These are phyloP conservation scores for Molothrus ater DNA, from an alignment of 2,797 vertebrate species.

Conservation along the genomic window DNA sequence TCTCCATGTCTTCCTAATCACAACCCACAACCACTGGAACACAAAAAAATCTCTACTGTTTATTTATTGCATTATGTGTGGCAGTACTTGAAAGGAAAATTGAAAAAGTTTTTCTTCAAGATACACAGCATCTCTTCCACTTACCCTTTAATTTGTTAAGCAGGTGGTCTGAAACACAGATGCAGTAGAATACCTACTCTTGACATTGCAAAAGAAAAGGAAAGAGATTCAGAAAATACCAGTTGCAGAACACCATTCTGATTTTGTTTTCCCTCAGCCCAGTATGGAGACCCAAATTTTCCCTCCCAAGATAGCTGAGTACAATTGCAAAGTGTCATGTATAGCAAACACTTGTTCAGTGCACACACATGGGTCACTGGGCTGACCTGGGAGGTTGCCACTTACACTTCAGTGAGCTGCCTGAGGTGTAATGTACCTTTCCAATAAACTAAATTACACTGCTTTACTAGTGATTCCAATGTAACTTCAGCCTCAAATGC, in stretches of 20 bases:
- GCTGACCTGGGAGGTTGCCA: neutral
- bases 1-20: neutral
- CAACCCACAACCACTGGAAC: rapidly evolving
- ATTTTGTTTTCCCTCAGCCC: neutral
- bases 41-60: neutral
- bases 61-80: neutral
- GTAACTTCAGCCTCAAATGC: neutral
- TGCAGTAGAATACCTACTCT: neutral
- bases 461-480: neutral
- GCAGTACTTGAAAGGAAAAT: neutral
- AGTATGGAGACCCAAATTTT: neutral
- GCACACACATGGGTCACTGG: neutral
- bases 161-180: neutral
- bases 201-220: neutral
- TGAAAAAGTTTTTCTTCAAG: neutral
- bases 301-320: neutral
- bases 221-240: neutral
- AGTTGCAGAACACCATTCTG: neutral
- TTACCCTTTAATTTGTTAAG: neutral
- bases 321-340: neutral
- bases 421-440: neutral
- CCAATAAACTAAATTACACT: neutral
- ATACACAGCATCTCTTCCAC: neutral
- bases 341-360: neutral
- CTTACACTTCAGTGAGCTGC: neutral